Conservation (phyloP, 1,140 invertebrate genomes). For the Orchestia grillus region DNA sequence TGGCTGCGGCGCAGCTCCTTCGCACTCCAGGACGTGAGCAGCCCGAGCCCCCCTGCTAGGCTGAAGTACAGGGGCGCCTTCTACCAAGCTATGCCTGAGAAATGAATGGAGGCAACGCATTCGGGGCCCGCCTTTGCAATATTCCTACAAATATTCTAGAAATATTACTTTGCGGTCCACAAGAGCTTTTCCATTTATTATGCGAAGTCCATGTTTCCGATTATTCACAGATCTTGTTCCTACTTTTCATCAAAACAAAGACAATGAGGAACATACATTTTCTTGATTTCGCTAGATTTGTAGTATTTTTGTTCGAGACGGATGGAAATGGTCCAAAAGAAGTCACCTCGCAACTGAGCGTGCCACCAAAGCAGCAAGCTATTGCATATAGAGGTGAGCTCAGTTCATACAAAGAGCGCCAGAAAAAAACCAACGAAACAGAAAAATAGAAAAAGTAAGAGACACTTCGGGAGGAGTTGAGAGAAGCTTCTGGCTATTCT, state of each 20-base stretch:
- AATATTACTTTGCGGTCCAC: background rate
- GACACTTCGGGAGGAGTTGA: constrained; percentile 26
- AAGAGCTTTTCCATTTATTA: background rate
- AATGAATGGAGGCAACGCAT: background rate
- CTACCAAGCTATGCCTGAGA: background rate
- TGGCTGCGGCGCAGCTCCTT: background rate
- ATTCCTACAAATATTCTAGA: too few relatives aligned
- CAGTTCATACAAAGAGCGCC: constrained; percentile 12
- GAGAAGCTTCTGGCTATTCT: background rate
- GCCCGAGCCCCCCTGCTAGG: too few relatives aligned
- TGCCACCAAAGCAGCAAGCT: background rate
- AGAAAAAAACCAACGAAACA: background rate
- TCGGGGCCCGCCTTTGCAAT: background rate
- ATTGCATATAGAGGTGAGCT: constrained; percentile 7
- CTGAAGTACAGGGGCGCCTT: too few relatives aligned
- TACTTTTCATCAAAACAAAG: background rate
- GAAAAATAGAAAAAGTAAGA: background rate
- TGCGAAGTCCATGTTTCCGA: background rate
- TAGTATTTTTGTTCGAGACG: background rate
- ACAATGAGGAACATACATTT: background rate
- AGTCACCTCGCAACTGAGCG: background rate
- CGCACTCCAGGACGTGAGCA: background rate
- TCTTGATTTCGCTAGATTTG: background rate
- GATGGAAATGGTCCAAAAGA: background rate
- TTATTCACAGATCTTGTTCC: background rate